phyloP scores from a whole-genome alignment of 2,113 vertebrate genomes.

The Aphyosemion australe region DNA sequence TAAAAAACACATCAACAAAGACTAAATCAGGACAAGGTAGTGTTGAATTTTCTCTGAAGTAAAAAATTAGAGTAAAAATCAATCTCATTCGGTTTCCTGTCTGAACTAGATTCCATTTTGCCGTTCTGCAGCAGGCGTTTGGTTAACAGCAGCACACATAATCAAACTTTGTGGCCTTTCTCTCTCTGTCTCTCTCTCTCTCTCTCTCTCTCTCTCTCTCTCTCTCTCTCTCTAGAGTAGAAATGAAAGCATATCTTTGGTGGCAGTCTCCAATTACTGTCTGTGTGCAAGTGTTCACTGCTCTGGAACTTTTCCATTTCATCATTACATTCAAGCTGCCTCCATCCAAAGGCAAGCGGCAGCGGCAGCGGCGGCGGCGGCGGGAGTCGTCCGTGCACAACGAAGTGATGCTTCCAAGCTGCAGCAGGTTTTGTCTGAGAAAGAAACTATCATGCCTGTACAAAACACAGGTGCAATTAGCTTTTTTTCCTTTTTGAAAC shows the following conservation, averaged over 20 bases:
- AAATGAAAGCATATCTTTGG: constrained; percentile 66
- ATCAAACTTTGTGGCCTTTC: constrained; percentile 61
- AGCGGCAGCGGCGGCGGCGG: constrained; percentile 47
- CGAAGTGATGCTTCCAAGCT: constrained; percentile 54
- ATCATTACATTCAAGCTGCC: constrained; percentile 63
- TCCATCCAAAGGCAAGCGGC: constrained; percentile 43
- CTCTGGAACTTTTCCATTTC: constrained; percentile 74
- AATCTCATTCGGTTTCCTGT: constrained; percentile 4
- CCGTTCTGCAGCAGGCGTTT: constrained; percentile 35
- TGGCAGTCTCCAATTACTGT: constrained; percentile 74
- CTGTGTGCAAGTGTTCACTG: constrained; percentile 69
- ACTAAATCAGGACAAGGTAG: constrained; percentile 21
- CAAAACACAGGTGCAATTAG: constrained; percentile 69
- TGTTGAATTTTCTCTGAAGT: neutral
- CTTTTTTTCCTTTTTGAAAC: neutral
- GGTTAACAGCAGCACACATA: constrained; percentile 62
- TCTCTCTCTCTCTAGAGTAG: constrained; percentile 34
- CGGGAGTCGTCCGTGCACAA: constrained; percentile 62
- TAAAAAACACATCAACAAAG: constrained; percentile 20
- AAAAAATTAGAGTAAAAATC: constrained; percentile 4
- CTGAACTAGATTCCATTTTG: constrained; percentile 42
- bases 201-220: constrained; percentile 20
- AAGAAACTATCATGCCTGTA: constrained; percentile 57
- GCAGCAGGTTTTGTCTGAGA: constrained; percentile 63
- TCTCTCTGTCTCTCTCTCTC: constrained; percentile 22